Evolutionary conservation across 2,888 invertebrate species (phyloP), one percentile per base, ranked within the genome.

Genomic region (Endotricha flammealis): DNA sequence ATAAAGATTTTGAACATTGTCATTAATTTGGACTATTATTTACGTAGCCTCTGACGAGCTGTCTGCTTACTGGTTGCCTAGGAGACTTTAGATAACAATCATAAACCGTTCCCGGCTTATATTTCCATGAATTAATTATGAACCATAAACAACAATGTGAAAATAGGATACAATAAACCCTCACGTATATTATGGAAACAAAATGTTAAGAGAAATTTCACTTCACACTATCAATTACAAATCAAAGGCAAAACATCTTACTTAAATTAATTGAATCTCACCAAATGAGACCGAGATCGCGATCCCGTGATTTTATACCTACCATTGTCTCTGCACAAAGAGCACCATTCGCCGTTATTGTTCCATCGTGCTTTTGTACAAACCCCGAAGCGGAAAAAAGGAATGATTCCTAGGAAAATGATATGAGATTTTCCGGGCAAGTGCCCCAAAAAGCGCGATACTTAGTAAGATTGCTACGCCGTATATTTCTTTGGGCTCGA

Each of bases 321-420:
- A 37, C 60, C 52, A 68, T 75, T 77, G 68, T 73, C 60, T 65
- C 46, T 42, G 39, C 40, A 74, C 68, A 77, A 76, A 72, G 59
- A 50, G 46, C 47, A 46, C 55, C 55, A 54, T 64, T 62, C 53
- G 49, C 40, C 50, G 60, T 69, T 66, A 70, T 72, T 69, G 65
- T 67, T 57, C 67, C 57, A 58, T 48, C 17, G 54, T 59, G 58
- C 60, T 59, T 64, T 66, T 66, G 60, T 65, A 48, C 55, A 53
- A 53, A 57, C 43, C 48, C 42, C 22, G 29, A 38, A 28, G 38
- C 17, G 29, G 22, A 27, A 42, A 50, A 58, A 67, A 65, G 60
- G 58, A 57, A 56, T 58, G 53, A 66, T 57, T 58, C 50, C 60
- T 59, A 59, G 54, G 44, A 64, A 69, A 73, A 72, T 71, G 67